These are phyloP conservation scores for Callospermophilus lateralis DNA, from an alignment of 2,113 vertebrate genomes.

Conservation along the genomic window DNA sequence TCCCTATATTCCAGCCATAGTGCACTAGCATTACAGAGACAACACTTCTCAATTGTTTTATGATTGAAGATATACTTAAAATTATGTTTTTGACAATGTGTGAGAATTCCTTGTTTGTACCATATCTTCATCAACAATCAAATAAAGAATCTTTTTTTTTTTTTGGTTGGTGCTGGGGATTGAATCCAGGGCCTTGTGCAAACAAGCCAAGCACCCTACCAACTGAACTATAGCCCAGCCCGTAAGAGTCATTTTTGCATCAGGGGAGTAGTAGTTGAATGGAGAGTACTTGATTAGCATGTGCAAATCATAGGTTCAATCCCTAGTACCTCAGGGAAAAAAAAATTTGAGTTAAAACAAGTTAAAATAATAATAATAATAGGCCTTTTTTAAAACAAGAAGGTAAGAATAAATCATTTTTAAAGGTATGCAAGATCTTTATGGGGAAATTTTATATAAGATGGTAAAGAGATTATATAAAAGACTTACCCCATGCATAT, in stretches of 20 bases:
- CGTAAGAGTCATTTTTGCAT: too few relatives aligned
- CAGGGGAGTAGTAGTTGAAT: background rate
- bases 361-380: background rate
- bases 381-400: background rate
- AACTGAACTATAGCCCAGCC: too few relatives aligned
- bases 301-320: background rate
- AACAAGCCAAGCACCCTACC: too few relatives aligned
- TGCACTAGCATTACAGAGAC: background rate
- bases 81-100: background rate
- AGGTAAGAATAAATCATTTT: background rate
- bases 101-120: constrained; percentile 16
- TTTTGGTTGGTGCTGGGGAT: too few relatives aligned
- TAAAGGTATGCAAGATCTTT: background rate
- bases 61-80: background rate
- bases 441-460: background rate
- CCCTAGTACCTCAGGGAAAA: background rate
- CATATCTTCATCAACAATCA: background rate
- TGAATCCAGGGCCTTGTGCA: too few relatives aligned
- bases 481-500: too few relatives aligned
- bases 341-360: background rate
- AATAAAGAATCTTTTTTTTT: too few relatives aligned
- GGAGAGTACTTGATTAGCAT: background rate
- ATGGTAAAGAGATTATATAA: too few relatives aligned
- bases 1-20: background rate
- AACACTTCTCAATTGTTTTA: background rate